Conservation (phyloP, 2,888 invertebrate species). For the Luperina nickerlii region DNA sequence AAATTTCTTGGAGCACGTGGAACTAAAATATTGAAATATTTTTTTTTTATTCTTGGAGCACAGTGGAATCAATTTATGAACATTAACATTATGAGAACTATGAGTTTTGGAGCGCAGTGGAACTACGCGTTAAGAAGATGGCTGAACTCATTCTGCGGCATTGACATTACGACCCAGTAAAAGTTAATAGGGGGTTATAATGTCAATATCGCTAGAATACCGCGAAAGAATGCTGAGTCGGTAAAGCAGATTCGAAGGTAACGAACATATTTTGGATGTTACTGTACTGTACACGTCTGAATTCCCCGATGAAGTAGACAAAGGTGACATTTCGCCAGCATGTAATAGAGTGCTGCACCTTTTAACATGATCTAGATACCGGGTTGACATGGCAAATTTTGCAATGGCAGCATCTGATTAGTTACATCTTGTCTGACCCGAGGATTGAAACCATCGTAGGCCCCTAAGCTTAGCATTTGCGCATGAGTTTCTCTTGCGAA, state of each 20-base stretch:
- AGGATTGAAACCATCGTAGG: neutral
- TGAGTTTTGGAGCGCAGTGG: no score
- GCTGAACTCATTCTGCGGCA: neutral
- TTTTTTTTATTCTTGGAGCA: no score
- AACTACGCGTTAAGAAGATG: neutral
- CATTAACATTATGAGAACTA: no score
- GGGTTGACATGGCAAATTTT: neutral
- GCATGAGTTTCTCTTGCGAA: neutral
- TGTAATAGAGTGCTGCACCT: neutral
- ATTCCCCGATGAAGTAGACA: neutral
- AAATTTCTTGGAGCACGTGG: no score
- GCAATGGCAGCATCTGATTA: neutral
- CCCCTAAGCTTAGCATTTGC: neutral
- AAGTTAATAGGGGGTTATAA: no score
- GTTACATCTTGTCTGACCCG: neutral
- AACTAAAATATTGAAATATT: no score
- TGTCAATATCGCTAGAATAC: no score
- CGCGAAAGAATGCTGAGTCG: neutral
- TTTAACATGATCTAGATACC: neutral
- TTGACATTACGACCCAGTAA: neutral
- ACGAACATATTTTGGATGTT: neutral
- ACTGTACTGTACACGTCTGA: neutral
- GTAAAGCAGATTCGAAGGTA: neutral
- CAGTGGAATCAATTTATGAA: no score
- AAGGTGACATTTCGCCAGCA: neutral